Evolutionary conservation across 2,888 invertebrate genomes (phyloP).

Genomic region (Magallana nippona): DNA sequence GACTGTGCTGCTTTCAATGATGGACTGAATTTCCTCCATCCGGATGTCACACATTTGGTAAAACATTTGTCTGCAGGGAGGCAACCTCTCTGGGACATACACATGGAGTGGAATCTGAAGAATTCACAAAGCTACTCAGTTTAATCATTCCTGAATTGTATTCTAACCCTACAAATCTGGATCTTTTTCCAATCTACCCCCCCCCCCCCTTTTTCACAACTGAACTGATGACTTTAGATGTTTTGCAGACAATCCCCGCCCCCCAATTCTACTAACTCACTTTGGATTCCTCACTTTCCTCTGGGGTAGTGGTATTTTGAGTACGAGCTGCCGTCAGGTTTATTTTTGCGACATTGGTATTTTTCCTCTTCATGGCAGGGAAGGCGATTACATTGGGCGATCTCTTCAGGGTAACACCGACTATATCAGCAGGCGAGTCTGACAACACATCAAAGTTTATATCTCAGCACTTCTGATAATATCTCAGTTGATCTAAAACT

Average conservation of each 20-base stretch:
- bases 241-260: no score
- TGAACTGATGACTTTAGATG: no score
- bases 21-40: conserved; percentile 87
- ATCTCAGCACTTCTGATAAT: no score
- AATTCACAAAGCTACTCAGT: background rate
- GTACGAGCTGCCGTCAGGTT: background rate
- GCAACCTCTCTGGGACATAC: conserved; percentile 87
- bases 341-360: conserved; percentile 36
- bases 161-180: no score
- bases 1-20: conserved; percentile 58
- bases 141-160: background rate
- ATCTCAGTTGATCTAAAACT: no score
- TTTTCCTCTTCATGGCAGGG: conserved; percentile 45
- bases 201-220: no score
- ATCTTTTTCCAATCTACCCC: no score
- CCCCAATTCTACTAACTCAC: background rate
- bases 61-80: conserved; percentile 92
- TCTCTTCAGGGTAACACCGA: conserved; percentile 46
- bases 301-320: background rate
- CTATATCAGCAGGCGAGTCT: conserved; percentile 43
- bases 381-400: conserved; percentile 41
- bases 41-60: conserved; percentile 93
- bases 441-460: background rate
- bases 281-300: background rate
- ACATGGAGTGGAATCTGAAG: conserved; percentile 80